phyloP scores from a whole-genome alignment of 2,797 vertebrate species.

The Neosalanx taihuensis region DNA sequence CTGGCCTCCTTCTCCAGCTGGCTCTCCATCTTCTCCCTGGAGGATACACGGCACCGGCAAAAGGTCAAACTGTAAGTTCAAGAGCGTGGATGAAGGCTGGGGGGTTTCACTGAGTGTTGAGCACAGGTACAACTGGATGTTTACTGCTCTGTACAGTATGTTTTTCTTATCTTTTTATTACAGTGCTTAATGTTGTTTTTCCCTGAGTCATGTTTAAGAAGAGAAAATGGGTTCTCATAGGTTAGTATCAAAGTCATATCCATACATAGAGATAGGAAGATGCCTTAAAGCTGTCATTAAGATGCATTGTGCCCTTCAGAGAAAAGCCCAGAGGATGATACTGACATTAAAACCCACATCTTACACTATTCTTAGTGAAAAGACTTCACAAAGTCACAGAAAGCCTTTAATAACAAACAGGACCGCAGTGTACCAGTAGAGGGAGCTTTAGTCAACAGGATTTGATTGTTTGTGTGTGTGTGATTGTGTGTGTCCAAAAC shows the following conservation, averaged over 20 bases:
- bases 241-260: conserved; percentile 17
- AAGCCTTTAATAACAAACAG: conserved; percentile 13
- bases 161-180: too few relatives aligned
- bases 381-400: conserved; percentile 45
- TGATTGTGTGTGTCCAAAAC: conserved; percentile 43
- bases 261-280: conserved; percentile 27
- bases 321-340: conserved; percentile 34
- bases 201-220: neutral
- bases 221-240: neutral
- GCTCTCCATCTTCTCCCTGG: conserved; percentile 94
- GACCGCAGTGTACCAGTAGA: conserved; percentile 51
- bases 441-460: conserved; percentile 36
- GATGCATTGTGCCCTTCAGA: conserved; percentile 51
- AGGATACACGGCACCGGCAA: conserved; percentile 40
- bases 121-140: neutral
- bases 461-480: neutral
- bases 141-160: too few relatives aligned
- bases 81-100: neutral
- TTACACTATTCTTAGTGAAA: conserved; percentile 32
- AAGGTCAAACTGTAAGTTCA: conserved; percentile 30
- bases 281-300: conserved; percentile 51
- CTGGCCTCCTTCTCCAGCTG: conserved; percentile 93
- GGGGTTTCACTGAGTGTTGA: neutral
- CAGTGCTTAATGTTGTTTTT: too few relatives aligned
- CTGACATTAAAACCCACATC: conserved; percentile 55